phyloP scores from a whole-genome alignment of 2,888 invertebrate genomes.

The Agrochola macilenta region DNA sequence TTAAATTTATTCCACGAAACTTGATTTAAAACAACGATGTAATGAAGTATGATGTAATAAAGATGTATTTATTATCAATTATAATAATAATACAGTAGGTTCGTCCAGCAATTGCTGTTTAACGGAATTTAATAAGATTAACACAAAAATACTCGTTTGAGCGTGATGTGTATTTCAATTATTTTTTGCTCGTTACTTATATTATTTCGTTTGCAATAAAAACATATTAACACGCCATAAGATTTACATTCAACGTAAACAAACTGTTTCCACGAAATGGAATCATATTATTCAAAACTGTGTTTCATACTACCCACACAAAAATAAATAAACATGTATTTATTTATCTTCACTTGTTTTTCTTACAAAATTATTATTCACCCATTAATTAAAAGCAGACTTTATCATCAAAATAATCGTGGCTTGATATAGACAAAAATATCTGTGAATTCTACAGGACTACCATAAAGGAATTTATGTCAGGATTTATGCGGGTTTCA shows the following conservation, averaged over 20 bases:
- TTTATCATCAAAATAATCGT: background rate
- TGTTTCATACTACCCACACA: background rate
- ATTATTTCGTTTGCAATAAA: background rate
- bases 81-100: background rate
- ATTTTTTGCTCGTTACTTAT: background rate
- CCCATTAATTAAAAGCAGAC: background rate
- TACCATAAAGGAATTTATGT: background rate
- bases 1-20: background rate
- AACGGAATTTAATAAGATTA: conserved; percentile 4
- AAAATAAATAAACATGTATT: background rate
- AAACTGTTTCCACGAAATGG: background rate
- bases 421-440: background rate
- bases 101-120: background rate
- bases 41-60: background rate
- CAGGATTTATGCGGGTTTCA: conserved; percentile 25
- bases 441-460: background rate
- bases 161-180: background rate
- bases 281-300: background rate
- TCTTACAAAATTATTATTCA: background rate
- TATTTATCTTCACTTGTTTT: background rate
- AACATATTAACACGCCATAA: background rate
- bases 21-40: background rate
- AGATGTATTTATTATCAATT: conserved; percentile 22
- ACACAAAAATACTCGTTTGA: background rate
- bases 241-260: background rate